Percentiles rank a stretch among this genome's conserved stretches.
Conservation (phyloP, 2,113 vertebrate genomes). For the Connochaetes taurinus region DNA sequence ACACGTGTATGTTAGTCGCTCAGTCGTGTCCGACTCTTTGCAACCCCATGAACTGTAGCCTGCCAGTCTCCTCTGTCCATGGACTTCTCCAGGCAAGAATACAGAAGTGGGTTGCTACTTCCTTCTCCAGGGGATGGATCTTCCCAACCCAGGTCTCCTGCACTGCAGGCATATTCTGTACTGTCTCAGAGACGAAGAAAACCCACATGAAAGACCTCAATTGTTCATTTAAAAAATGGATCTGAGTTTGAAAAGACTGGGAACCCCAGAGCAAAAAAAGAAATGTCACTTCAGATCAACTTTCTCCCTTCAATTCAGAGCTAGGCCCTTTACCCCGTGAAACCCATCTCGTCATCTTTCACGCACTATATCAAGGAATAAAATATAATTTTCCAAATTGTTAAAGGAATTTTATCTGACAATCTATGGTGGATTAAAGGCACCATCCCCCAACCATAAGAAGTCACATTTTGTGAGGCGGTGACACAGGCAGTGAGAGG, state of each 20-base stretch:
- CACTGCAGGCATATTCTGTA: neutral
- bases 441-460: neutral
- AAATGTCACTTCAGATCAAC: neutral
- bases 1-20: neutral
- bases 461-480: neutral
- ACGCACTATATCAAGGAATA: neutral
- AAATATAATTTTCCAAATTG: neutral
- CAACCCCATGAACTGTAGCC: neutral
- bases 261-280: neutral
- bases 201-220: neutral
- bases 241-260: neutral
- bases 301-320: neutral
- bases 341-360: neutral
- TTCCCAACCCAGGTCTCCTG: neutral
- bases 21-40: neutral
- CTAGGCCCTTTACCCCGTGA: neutral
- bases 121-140: neutral
- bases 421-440: neutral
- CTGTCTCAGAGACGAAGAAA: neutral
- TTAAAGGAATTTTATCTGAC: neutral
- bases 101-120: neutral
- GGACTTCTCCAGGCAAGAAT: neutral
- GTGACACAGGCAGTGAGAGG: neutral
- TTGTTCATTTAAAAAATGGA: neutral
- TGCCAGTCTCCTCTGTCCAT: neutral